Evolutionary conservation across 2,888 invertebrate species (phyloP), one percentile per base, ranked within the genome.

Genomic region (Lycia hirtaria): DNA sequence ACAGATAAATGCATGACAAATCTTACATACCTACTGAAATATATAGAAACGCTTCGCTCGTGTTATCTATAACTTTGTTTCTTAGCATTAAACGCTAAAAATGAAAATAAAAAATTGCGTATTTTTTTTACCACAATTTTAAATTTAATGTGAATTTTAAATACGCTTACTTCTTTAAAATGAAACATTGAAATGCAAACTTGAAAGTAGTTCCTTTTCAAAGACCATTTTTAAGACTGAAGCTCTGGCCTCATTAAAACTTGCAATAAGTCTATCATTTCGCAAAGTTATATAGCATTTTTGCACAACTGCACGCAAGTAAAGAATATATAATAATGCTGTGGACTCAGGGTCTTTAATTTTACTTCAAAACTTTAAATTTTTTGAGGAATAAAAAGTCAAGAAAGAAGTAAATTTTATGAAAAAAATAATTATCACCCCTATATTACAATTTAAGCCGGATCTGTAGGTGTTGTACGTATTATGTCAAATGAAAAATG

Each of bases 211-310:
- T 33, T 26, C 12, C n/a, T 12, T 12, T 37, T 19, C 12, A 26
- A 41, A 33, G 14, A 20, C 4, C 9, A 37, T 43, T 60, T 58
- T 57, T 53, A 57, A 58, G 33, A 53, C 52, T 50, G 14, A 55
- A 28, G 33, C 41, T 30, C 22, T 40, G 37, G 48, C 52, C 19
- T 62, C 55, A 62, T 62, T 64, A 62, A 57, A 62, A 62, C 52
- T 64, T 57, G 28, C n/a, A 28, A 37, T 32, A 28, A 50, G 32
- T 33, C 19, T 17, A 28, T 55, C 40, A 43, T 51, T 38, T 20
- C 22, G 30, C 22, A 33, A 38, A 38, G 20, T 45, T 38, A 19
- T 37, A 52, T 37, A 22, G 28, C 44, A 28, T 32, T 41, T 17
- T 35, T 32, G 14, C 7, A 20, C 20, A n/a, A n/a, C n/a, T n/a